Base-by-base conservation (phyloP, 2,113 vertebrate genomes). In the Lanius ludovicianus region DNA sequence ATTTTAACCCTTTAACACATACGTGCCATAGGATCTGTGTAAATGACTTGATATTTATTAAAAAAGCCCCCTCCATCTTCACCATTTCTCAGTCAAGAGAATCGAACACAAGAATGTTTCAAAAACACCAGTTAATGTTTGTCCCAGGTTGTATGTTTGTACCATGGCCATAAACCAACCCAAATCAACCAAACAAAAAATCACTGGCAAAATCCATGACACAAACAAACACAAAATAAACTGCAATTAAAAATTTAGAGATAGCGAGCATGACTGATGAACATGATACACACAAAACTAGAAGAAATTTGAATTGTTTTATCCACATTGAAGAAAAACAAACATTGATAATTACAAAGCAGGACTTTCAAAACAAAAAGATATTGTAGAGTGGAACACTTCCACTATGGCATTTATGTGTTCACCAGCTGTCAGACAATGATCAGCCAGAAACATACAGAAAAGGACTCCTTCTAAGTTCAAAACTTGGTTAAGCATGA, bases 261-360 rank as follows among this genome's bases (percentile, higher is more conserved):
- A 55, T 9, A 50, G n/a, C 12, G 19, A 52, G 49, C 57, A 22
- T 31, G 35, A 67, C 15, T 41, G 39, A 87, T 28, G 8, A 93
- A 90, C 53, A 17, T 0, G 3, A 63, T 53, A 13, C 19, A 75
- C 15, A 68, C 7, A 46, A 70, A 93, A 56, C 37, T 30, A 65
- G 11, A 44, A 84, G 18, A 79, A 79, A 42, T 41, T 6, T 41
- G 25, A 82, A 52, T 0, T 42, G 30, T 23, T 89, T 80, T 37
- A 77, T 35, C 19, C 23, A 65, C 35, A n/a, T 0, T 31, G 42
- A 74, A 86, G 35, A 68, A 65, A 62, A 74, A 50, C 0, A 0
- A 78, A 63, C 37, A 74, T 0, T n/a, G 28, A 75, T 28, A 79
- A 82, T 71, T 56, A 76, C 10, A 41, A 76, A 77, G 63, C 37